These are phyloP conservation scores for Clarias macrocephalus DNA, from an alignment of 2,113 vertebrate genomes.

Conservation along the genomic window DNA sequence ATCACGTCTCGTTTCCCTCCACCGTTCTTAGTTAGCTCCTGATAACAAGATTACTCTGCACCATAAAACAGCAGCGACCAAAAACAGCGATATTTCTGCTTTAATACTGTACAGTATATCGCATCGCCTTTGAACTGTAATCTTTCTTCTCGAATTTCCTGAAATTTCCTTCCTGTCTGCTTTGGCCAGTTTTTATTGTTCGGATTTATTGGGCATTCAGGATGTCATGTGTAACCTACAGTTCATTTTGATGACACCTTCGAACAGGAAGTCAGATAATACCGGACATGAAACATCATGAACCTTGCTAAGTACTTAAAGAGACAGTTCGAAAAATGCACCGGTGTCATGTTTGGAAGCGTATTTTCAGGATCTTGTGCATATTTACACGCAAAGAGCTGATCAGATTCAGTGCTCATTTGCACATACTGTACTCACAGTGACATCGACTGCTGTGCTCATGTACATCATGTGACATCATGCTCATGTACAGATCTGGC, in stretches of 20 bases:
- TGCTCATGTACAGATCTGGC: too few species aligned
- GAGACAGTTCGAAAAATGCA: neutral
- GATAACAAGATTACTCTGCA: neutral
- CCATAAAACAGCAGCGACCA: neutral
- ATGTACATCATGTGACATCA: too few species aligned
- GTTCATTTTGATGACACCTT: conserved; percentile 24
- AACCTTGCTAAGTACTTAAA: conserved; percentile 24
- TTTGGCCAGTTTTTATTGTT: conserved; percentile 52
- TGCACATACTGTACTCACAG: neutral
- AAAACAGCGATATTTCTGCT: conserved; percentile 5
- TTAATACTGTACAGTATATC: conserved; percentile 33
- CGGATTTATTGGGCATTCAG: conserved; percentile 32
- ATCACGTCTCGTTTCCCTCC: neutral
- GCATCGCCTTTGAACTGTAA: conserved; percentile 56
- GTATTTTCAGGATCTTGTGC: neutral
- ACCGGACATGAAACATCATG: conserved; percentile 3
- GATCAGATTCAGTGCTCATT: neutral
- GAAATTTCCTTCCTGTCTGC: conserved; percentile 63
- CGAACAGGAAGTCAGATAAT: neutral
- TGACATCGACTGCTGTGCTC: too few species aligned
- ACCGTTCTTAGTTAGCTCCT: neutral
- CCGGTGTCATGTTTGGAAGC: neutral
- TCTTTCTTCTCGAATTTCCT: conserved; percentile 48
- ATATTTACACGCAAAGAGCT: neutral
- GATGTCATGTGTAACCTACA: conserved; percentile 11